Percentiles rank a stretch among this genome's conserved stretches.
phyloP scores from a whole-genome alignment of 2,888 invertebrate genomes.

The Heliconius aoede region DNA sequence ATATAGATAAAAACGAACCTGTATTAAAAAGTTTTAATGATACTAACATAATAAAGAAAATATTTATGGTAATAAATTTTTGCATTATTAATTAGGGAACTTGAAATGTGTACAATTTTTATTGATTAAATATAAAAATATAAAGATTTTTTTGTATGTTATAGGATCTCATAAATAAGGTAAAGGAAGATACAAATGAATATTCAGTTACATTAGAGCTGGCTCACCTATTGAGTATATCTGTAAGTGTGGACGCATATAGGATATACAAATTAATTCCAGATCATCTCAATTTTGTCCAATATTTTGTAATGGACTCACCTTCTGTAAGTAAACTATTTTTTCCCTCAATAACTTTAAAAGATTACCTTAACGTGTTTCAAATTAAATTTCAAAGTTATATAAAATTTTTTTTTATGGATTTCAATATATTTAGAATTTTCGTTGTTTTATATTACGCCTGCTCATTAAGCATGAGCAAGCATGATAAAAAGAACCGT shows the following conservation, averaged over 20 bases:
- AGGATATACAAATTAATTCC: slow-evolving; percentile 69
- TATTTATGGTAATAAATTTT: slow-evolving; percentile 47
- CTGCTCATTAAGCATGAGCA: background rate
- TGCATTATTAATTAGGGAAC: background rate
- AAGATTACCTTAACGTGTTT: too few species aligned
- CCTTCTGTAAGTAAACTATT: slow-evolving; percentile 47
- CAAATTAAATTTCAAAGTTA: too few species aligned
- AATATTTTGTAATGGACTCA: slow-evolving; percentile 53
- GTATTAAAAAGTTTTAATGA: slow-evolving; percentile 19
- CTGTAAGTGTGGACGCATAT: slow-evolving; percentile 87
- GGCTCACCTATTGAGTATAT: slow-evolving; percentile 85
- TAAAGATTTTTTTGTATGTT: slow-evolving; percentile 30
- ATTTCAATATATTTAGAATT: background rate
- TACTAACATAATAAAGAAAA: slow-evolving; percentile 37
- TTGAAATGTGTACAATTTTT: background rate
- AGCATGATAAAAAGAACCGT: background rate
- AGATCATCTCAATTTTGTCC: slow-evolving; percentile 58
- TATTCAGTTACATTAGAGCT: slow-evolving; percentile 87
- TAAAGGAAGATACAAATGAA: slow-evolving; percentile 85
- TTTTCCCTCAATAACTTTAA: too few species aligned
- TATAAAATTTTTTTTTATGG: too few species aligned
- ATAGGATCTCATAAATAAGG: slow-evolving; percentile 84
- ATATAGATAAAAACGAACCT: background rate
- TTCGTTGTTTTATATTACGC: background rate
- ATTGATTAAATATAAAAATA: background rate